These are phyloP conservation scores for Tipula unca DNA, from an alignment of 2,888 invertebrate species.

Conservation along the genomic window DNA sequence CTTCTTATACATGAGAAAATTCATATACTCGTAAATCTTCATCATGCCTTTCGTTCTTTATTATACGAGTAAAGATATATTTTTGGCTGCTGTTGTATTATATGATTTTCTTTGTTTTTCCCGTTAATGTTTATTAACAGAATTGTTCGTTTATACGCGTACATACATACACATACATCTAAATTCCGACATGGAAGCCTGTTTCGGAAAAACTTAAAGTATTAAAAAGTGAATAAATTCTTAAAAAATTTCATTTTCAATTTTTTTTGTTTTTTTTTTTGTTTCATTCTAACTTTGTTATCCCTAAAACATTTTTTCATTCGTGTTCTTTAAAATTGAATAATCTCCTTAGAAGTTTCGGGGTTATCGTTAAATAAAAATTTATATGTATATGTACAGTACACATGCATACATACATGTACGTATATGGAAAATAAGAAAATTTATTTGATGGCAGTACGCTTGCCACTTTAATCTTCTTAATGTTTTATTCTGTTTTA, in stretches of 20 bases:
- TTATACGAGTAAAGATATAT: not conserved
- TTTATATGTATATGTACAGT: not conserved
- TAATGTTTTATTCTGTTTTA: not conserved
- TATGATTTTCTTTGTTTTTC: not conserved
- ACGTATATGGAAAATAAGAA: not conserved
- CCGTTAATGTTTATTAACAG: not conserved
- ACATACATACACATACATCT: not conserved
- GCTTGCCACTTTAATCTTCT: not conserved
- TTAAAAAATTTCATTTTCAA: not conserved
- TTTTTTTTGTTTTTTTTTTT: not conserved
- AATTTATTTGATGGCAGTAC: not conserved
- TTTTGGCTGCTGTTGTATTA: not conserved
- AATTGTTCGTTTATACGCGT: not conserved
- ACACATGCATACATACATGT: not conserved
- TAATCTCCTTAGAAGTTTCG: not conserved
- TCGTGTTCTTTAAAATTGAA: not conserved
- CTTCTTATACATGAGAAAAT: not conserved
- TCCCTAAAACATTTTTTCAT: not conserved
- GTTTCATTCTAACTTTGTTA: not conserved
- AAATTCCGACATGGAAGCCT: not conserved
- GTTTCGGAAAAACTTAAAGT: not conserved
- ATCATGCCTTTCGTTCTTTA: not conserved
- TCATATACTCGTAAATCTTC: not conserved
- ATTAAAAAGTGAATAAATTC: not conserved
- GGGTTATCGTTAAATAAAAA: not conserved